Conservation (phyloP, 2,113 vertebrate genomes). For the Dasypus novemcinctus region DNA sequence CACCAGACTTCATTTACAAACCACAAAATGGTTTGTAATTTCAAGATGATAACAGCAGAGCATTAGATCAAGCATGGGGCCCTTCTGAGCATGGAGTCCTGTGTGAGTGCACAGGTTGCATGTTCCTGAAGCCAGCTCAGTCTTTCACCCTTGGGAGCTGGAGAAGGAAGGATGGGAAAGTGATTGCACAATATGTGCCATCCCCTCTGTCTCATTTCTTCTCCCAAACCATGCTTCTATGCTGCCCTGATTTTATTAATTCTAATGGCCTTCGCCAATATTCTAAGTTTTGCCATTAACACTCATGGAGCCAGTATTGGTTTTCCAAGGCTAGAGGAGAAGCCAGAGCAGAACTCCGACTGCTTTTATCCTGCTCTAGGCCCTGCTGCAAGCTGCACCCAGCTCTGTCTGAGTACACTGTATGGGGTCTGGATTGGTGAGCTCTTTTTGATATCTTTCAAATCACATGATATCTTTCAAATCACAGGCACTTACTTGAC, state of each 20-base stretch:
- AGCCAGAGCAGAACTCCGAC: neutral
- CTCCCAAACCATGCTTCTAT: neutral
- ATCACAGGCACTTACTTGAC: neutral
- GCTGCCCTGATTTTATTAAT: neutral
- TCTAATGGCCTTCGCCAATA: neutral
- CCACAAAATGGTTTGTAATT: too few species aligned
- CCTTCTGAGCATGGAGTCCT: too few species aligned
- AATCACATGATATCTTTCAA: neutral
- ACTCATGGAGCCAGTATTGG: too few species aligned
- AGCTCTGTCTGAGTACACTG: neutral
- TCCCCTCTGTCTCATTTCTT: neutral
- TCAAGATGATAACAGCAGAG: too few species aligned
- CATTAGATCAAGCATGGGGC: too few species aligned
- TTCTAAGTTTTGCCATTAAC: neutral
- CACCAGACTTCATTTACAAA: too few species aligned
- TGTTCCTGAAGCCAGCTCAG: too few species aligned
- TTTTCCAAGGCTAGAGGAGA: neutral
- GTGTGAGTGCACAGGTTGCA: too few species aligned
- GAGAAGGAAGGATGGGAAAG: too few species aligned
- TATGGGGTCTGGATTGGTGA: neutral
- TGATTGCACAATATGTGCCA: too few species aligned
- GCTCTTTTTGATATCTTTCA: neutral
- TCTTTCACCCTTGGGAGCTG: too few species aligned
- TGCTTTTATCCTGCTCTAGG: neutral
- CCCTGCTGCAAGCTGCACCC: neutral